Conservation (phyloP, 2,797 vertebrate species). For the Coracias cyanogaster region DNA sequence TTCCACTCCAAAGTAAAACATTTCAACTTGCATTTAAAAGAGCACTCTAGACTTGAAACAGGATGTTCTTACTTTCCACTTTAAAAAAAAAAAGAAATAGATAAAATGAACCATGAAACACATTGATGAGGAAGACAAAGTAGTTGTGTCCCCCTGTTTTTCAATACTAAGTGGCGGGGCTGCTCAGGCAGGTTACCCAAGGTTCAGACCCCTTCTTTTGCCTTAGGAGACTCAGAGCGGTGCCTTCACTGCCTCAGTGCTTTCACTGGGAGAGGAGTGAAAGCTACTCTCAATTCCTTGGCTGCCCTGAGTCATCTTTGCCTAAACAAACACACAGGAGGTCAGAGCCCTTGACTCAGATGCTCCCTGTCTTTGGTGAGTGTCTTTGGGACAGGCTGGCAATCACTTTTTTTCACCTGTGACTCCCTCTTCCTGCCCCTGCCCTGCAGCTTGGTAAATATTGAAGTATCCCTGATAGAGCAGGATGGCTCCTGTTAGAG, state of each 20-base stretch:
- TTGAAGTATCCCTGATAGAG: background rate
- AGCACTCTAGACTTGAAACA: background rate
- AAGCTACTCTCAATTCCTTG: background rate
- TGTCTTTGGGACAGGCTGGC: background rate
- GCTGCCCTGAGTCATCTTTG: background rate
- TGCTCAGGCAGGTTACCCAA: background rate
- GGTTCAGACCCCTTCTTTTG: background rate
- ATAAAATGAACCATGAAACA: background rate
- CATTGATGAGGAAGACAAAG: background rate
- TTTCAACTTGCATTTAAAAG: background rate
- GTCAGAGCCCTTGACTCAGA: background rate
- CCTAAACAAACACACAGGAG: background rate
- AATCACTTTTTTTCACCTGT: background rate
- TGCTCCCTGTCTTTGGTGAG: background rate
- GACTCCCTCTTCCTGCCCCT: rapidly evolving
- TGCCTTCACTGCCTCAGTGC: rapidly evolving
- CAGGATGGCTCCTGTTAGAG: background rate
- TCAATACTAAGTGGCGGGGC: background rate
- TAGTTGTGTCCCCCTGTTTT: background rate
- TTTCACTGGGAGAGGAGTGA: background rate
- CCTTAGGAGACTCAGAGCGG: background rate
- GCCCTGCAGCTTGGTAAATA: background rate
- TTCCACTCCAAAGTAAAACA: background rate
- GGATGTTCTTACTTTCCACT: background rate
- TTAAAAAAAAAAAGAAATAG: background rate